These are phyloP conservation scores for Drosophila mettleri DNA, from an alignment of 2,888 invertebrate genomes.

Conservation along the genomic window DNA sequence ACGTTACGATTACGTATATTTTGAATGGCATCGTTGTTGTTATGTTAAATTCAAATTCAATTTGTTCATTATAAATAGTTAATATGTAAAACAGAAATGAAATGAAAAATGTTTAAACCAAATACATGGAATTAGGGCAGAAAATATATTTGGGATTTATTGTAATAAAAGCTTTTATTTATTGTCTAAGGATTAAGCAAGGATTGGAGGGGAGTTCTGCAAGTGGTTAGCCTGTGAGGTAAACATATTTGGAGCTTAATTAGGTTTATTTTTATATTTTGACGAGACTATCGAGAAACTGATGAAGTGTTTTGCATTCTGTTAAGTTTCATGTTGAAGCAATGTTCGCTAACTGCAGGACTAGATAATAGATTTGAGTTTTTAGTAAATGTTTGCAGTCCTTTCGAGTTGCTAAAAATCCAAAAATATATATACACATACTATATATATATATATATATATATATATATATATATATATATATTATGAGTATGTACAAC, in stretches of 20 bases:
- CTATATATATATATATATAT: slow-evolving; percentile 3
- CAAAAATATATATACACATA: too few species aligned
- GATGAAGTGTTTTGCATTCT: slow-evolving; percentile 30
- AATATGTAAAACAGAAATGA: slow-evolving; percentile 43
- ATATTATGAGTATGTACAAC: slow-evolving; percentile 28
- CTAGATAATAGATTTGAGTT: background rate
- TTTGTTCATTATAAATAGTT: slow-evolving; percentile 40
- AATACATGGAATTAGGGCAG: slow-evolving; percentile 15
- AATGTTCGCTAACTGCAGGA: slow-evolving; percentile 4
- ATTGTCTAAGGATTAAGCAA: slow-evolving; percentile 31
- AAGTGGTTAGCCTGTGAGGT: slow-evolving; percentile 1
- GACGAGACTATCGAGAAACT: slow-evolving; percentile 70
- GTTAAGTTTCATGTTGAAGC: slow-evolving; percentile 12
- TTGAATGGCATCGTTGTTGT: slow-evolving; percentile 70
- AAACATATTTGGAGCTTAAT: slow-evolving; percentile 10
- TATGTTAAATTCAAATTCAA: slow-evolving; percentile 41
- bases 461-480: slow-evolving; percentile 3
- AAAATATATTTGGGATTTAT: slow-evolving; percentile 7
- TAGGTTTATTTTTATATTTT: slow-evolving; percentile 47
- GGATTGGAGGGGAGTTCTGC: slow-evolving; percentile 18
- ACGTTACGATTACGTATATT: slow-evolving; percentile 69
- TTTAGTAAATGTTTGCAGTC: slow-evolving; percentile 10
- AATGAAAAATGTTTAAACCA: slow-evolving; percentile 30
- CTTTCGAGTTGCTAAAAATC: background rate
- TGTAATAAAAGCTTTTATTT: slow-evolving; percentile 20